Percentiles rank a stretch among this genome's conserved stretches.
Evolutionary conservation across 2,797 vertebrate genomes (phyloP).

Genomic region (Tachyglossus aculeatus): DNA sequence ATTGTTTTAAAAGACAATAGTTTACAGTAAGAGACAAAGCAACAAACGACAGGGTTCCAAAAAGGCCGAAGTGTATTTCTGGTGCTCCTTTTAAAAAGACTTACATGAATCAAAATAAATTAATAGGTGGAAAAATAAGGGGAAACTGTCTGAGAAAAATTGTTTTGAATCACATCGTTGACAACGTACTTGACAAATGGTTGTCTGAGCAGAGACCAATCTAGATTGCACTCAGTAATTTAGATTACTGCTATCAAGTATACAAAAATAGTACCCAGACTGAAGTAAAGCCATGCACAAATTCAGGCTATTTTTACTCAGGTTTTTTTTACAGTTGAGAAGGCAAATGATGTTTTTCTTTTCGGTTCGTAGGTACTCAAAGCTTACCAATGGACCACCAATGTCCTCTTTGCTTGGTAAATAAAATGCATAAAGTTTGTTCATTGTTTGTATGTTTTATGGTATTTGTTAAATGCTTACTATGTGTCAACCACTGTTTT

Average conservation of each 20-base stretch:
- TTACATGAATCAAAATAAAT: too few relatives aligned
- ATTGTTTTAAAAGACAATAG: too few relatives aligned
- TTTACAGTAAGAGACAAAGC: too few relatives aligned
- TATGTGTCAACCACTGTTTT: too few relatives aligned
- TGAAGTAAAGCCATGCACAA: slow-evolving; percentile 55
- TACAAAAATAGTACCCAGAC: slow-evolving; percentile 53
- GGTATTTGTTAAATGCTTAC: too few relatives aligned
- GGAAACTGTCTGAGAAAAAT: slow-evolving; percentile 30
- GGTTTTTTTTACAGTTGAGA: slow-evolving; percentile 47
- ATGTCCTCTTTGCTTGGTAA: too few relatives aligned
- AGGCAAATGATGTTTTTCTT: slow-evolving; percentile 56
- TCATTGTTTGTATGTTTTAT: too few relatives aligned
- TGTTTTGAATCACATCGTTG: slow-evolving; percentile 35
- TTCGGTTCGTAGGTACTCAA: slow-evolving; percentile 35
- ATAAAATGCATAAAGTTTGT: too few relatives aligned
- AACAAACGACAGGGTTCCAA: too few relatives aligned
- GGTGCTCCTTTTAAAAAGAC: too few relatives aligned
- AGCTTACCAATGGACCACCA: too few relatives aligned
- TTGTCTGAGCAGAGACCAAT: slow-evolving; percentile 42
- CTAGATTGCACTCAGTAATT: slow-evolving; percentile 46
- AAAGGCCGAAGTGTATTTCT: too few relatives aligned
- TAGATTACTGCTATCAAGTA: slow-evolving; percentile 36
- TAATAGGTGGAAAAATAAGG: slow-evolving; percentile 21
- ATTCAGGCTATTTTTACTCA: slow-evolving; percentile 50
- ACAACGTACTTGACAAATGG: not conserved